phyloP scores from a whole-genome alignment of 2,113 vertebrate species.

The Heterocephalus glaber region DNA sequence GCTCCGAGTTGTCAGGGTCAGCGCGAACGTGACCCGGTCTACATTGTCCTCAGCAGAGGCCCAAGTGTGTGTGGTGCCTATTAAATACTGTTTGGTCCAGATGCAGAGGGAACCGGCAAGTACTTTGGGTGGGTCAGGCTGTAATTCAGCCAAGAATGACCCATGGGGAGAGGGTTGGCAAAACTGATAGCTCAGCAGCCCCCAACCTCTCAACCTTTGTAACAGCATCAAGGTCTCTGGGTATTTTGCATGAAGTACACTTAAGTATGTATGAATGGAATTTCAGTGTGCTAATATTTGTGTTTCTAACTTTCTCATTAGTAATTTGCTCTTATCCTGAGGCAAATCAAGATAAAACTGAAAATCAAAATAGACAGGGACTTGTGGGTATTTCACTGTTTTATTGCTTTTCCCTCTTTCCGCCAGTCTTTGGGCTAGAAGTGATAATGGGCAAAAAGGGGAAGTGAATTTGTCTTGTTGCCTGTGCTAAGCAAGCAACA shows the following conservation, averaged over 20 bases:
- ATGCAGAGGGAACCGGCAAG: background rate
- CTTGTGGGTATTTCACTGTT: background rate
- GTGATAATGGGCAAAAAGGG: background rate
- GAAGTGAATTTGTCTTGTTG: background rate
- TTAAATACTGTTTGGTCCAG: background rate
- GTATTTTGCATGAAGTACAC: background rate
- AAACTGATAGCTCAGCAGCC: background rate
- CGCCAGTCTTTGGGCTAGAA: background rate
- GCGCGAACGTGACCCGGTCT: background rate
- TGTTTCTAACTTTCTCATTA: constrained; percentile 41
- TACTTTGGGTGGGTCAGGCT: background rate
- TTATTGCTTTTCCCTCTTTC: background rate
- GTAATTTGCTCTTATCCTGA: background rate
- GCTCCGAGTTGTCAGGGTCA: background rate
- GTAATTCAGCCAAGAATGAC: background rate
- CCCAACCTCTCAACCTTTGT: background rate
- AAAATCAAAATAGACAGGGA: background rate
- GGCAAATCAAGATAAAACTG: background rate
- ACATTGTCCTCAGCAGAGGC: background rate
- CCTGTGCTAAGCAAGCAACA: background rate
- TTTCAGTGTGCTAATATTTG: constrained; percentile 28
- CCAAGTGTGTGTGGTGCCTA: background rate
- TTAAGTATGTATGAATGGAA: background rate
- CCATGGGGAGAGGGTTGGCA: background rate
- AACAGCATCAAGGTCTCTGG: background rate